Conservation (phyloP, 2,113 vertebrate species). For the Narcine bancroftii region DNA sequence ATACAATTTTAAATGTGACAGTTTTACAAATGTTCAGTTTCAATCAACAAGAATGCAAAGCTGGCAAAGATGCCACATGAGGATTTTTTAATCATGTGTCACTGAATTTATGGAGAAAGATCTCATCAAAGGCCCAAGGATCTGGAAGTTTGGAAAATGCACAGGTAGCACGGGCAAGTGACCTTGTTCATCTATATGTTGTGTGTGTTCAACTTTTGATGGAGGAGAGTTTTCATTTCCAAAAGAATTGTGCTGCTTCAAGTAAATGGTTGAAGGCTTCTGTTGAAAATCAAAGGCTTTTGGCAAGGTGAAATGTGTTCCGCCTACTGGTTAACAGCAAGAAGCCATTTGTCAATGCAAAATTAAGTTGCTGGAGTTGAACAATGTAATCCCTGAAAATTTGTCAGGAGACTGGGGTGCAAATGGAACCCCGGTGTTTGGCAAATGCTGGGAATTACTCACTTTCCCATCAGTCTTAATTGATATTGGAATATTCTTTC, state of each 20-base stretch:
- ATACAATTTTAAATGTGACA: background rate
- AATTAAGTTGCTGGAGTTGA: background rate
- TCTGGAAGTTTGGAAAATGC: background rate
- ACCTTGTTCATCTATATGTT: constrained; percentile 19
- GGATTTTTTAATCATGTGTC: background rate
- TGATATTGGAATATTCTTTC: no score
- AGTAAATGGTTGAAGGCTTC: background rate
- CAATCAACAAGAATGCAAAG: background rate
- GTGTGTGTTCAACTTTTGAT: background rate
- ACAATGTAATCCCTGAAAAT: background rate
- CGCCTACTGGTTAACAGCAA: background rate
- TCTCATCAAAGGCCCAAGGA: no score
- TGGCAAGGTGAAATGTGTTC: background rate
- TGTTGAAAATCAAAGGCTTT: background rate
- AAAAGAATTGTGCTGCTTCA: background rate
- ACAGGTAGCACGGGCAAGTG: background rate
- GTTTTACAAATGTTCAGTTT: background rate
- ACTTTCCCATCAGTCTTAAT: background rate
- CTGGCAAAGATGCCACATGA: background rate
- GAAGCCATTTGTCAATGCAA: background rate
- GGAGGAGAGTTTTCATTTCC: background rate
- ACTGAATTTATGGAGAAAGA: background rate
- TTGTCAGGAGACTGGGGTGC: background rate
- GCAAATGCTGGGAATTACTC: background rate
- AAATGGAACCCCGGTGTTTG: no score